A percentile compares a stretch with the other conserved stretches of the same genome.
phyloP scores from a whole-genome alignment of 92 coral and sea anemone species.

The Parazoanthus swiftii region DNA sequence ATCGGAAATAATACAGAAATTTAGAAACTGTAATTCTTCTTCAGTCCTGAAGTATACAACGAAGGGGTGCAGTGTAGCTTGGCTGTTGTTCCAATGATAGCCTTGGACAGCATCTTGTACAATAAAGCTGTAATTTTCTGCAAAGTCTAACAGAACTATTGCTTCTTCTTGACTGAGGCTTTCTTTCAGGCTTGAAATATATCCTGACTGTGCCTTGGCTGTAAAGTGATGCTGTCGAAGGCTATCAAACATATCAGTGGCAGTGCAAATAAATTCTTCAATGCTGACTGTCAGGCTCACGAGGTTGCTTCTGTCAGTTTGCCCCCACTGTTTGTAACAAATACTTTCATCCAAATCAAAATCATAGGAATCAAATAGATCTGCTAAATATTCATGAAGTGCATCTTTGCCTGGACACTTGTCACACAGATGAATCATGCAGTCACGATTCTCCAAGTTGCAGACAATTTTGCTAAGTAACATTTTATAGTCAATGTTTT shows the following conservation, averaged over 20 bases:
- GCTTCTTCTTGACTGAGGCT: slow-evolving; percentile 6
- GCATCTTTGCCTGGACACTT: slow-evolving; percentile 25
- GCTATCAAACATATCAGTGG: background rate
- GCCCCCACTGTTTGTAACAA: slow-evolving; percentile 33
- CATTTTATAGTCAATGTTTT: slow-evolving; percentile 21
- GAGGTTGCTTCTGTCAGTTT: slow-evolving; percentile 12
- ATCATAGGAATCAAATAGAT: background rate
- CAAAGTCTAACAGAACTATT: slow-evolving; percentile 32
- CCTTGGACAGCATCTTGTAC: slow-evolving; percentile 41
- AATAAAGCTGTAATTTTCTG: slow-evolving; percentile 31
- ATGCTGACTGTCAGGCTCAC: background rate
- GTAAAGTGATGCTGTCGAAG: slow-evolving; percentile 28
- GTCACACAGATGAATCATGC: slow-evolving; percentile 39
- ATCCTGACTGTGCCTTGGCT: slow-evolving; percentile 13
- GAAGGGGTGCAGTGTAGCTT: slow-evolving; percentile 31
- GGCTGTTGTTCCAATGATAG: slow-evolving; percentile 28
- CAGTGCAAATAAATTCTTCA: background rate
- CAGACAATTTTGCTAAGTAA: slow-evolving; percentile 35
- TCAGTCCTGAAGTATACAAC: slow-evolving; percentile 16
- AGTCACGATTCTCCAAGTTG: background rate
- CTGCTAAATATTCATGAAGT: slow-evolving; percentile 7
- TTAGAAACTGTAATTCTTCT: background rate
- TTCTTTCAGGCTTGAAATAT: background rate
- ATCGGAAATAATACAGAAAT: slow-evolving; percentile 1
- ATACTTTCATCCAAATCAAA: background rate